Evolutionary conservation across 2,113 vertebrate genomes (phyloP).

Genomic region (Hyperopisus bebe): DNA sequence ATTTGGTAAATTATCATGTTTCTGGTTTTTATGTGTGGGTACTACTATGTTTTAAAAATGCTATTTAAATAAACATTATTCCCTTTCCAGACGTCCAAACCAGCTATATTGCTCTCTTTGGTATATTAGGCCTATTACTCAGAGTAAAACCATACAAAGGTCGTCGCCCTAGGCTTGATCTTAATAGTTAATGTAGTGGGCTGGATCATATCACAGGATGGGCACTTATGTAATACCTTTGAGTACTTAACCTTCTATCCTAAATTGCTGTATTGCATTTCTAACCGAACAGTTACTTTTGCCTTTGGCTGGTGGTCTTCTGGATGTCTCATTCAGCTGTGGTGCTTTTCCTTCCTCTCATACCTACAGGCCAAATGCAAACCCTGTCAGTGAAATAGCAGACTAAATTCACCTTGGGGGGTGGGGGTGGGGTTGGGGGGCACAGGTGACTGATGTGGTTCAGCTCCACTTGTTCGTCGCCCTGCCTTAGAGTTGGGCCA

Average conservation of each 20-base stretch:
- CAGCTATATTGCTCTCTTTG: background rate
- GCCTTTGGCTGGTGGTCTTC: background rate
- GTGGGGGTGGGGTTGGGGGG: background rate
- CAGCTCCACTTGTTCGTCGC: background rate
- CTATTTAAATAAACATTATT: background rate
- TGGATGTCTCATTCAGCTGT: background rate
- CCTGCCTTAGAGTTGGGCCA: background rate
- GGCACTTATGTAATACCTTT: background rate
- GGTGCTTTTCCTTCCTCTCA: background rate
- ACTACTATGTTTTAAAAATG: background rate
- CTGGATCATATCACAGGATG: slow-evolving; percentile 1
- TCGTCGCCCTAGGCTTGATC: background rate
- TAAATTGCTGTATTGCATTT: slow-evolving; percentile 8
- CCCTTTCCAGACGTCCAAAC: background rate
- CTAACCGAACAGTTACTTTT: background rate
- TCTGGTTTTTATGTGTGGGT: background rate
- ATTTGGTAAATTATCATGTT: background rate
- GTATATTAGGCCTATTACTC: background rate
- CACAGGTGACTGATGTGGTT: background rate
- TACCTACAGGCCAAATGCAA: background rate
- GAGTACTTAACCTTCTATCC: background rate
- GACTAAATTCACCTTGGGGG: background rate
- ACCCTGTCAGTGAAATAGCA: background rate
- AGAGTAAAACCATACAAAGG: background rate
- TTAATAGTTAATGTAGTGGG: background rate